A percentile compares a stretch with the other conserved stretches of the same genome.
Conservation (phyloP, 2,888 invertebrate species). For the Agrypnus murinus region DNA sequence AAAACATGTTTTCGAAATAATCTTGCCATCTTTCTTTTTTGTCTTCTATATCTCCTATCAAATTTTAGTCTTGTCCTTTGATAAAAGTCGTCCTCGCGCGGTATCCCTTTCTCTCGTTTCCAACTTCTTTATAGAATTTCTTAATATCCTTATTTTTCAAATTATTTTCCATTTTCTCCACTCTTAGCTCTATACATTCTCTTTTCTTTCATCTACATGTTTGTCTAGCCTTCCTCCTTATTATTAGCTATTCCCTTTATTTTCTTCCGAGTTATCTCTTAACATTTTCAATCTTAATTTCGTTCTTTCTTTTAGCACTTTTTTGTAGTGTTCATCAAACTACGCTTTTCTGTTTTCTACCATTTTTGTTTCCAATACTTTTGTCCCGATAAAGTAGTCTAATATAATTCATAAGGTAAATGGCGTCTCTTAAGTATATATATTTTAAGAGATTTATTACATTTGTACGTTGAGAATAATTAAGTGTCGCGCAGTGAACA, state of each 20-base stretch:
- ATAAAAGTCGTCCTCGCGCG: background rate
- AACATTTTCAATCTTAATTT: conserved; percentile 1
- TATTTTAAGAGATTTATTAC: too few relatives aligned
- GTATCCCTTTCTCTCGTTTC: background rate
- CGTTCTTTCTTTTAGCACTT: background rate
- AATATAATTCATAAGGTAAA: too few relatives aligned
- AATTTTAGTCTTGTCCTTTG: background rate
- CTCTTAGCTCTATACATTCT: background rate
- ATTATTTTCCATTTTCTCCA: background rate
- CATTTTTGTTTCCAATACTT: background rate
- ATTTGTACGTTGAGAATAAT: too few relatives aligned
- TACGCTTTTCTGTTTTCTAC: background rate
- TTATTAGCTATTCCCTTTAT: background rate
- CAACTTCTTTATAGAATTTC: background rate
- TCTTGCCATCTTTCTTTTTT: background rate
- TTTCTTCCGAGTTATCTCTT: background rate
- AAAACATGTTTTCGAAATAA: background rate
- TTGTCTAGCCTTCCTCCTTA: background rate
- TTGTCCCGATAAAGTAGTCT: too few relatives aligned
- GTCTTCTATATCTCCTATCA: background rate
- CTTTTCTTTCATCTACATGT: background rate
- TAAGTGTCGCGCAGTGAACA: too few relatives aligned
- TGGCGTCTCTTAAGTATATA: too few relatives aligned
- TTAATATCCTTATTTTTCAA: background rate
- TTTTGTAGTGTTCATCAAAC: background rate